A percentile compares a stretch with the other conserved stretches of the same genome.
Evolutionary conservation across 2,888 invertebrate species (phyloP).

Genomic region (Latheticus oryzae): DNA sequence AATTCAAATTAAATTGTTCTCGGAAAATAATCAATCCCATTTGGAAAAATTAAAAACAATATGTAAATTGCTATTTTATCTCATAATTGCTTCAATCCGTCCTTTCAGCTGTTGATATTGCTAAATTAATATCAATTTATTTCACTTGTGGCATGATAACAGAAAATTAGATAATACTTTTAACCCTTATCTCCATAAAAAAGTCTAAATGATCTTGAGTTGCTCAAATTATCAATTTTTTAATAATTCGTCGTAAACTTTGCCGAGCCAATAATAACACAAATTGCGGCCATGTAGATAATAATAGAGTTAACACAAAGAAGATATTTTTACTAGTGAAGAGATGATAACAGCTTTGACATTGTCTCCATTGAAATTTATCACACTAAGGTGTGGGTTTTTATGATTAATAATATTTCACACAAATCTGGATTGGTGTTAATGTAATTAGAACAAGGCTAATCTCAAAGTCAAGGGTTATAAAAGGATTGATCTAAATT

Average conservation of each 20-base stretch:
- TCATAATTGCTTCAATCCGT: too few relatives aligned
- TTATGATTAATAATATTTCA: too few relatives aligned
- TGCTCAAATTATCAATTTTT: neutral
- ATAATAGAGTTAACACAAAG: constrained; percentile 26
- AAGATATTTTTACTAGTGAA: constrained; percentile 15
- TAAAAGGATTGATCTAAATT: constrained; percentile 3
- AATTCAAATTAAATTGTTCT: constrained; percentile 2
- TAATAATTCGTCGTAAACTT: constrained; percentile 2
- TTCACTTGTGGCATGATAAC: constrained; percentile 14
- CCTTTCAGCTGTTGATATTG: constrained; percentile 12
- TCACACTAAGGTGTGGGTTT: too few relatives aligned
- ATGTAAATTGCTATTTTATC: neutral
- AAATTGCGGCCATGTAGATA: constrained; percentile 29
- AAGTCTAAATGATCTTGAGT: constrained; percentile 18
- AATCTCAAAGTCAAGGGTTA: constrained; percentile 15
- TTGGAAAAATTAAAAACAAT: neutral
- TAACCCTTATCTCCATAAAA: constrained; percentile 19
- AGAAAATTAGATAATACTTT: constrained; percentile 5
- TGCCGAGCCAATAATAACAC: constrained; percentile 1
- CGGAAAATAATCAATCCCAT: neutral
- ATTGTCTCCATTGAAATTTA: too few relatives aligned
- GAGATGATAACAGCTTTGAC: too few relatives aligned
- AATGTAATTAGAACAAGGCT: too few relatives aligned
- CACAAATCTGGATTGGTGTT: too few relatives aligned
- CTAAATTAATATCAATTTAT: constrained; percentile 16